phyloP scores from a whole-genome alignment of 2,888 invertebrate genomes.

The Muschampia plurimacula region DNA sequence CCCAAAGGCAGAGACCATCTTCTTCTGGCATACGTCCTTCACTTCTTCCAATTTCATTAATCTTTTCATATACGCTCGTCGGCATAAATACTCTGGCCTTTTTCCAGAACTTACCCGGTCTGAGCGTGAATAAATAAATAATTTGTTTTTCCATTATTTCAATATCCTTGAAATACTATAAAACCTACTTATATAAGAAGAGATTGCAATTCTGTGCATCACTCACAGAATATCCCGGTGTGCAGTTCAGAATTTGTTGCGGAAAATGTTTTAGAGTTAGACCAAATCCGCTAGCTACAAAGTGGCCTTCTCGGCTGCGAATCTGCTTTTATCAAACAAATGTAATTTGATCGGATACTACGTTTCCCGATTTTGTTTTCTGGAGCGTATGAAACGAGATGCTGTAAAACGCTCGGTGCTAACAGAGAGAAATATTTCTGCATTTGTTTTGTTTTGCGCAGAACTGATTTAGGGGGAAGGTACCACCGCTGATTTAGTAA shows the following conservation, averaged over 20 bases:
- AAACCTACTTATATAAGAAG: not conserved
- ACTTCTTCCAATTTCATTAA: no score
- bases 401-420: constrained; percentile 5
- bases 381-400: constrained; percentile 15
- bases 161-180: not conserved
- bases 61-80: no score
- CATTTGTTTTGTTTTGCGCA: not conserved
- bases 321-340: constrained; percentile 34
- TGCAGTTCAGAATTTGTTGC: constrained; percentile 14
- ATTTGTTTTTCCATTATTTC: not conserved
- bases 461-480: no score
- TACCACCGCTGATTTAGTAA: no score
- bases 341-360: constrained; percentile 34
- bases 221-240: not conserved
- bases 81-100: no score
- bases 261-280: constrained; percentile 23
- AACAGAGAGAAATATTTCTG: not conserved
- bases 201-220: not conserved
- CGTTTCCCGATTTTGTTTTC: constrained; percentile 30
- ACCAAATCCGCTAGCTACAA: constrained; percentile 18
- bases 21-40: no score
- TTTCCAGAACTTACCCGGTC: no score
- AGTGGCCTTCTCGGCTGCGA: constrained; percentile 21
- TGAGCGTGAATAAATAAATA: not conserved
- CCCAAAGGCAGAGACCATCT: no score